Percentiles rank a stretch among this genome's conserved stretches.
Evolutionary conservation across 2,113 vertebrate species (phyloP).

Genomic region (Sus scrofa): DNA sequence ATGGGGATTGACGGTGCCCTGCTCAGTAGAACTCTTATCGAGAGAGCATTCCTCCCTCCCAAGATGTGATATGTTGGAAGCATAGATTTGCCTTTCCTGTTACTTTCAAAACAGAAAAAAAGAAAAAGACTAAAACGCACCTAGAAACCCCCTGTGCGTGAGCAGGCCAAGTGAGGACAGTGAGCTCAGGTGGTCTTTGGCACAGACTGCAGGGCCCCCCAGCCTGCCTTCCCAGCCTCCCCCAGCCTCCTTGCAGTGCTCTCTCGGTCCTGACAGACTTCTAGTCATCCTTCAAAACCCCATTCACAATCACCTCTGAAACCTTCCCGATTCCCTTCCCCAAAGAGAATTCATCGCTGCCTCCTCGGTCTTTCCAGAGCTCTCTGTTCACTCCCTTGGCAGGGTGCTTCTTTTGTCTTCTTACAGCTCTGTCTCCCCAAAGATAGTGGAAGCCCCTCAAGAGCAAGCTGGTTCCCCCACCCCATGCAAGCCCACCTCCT

Average conservation of each 20-base stretch:
- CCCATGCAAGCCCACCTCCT: background rate
- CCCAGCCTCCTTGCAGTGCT: background rate
- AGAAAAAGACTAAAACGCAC: background rate
- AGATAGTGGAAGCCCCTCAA: background rate
- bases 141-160: background rate
- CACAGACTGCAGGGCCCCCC: background rate
- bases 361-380: background rate
- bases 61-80: background rate
- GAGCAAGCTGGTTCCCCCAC: accelerated
- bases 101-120: background rate
- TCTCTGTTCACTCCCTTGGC: background rate
- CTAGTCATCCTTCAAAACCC: slow-evolving; percentile 44
- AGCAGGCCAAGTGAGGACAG: background rate
- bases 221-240: background rate
- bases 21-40: background rate
- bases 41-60: background rate
- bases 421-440: background rate
- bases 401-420: background rate
- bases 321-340: background rate
- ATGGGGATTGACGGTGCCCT: background rate
- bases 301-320: background rate
- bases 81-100: background rate
- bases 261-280: background rate
- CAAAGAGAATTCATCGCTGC: background rate
- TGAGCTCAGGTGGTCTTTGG: background rate